Evolutionary conservation across 2,113 vertebrate genomes (phyloP).

Genomic region (Zingel zingel): DNA sequence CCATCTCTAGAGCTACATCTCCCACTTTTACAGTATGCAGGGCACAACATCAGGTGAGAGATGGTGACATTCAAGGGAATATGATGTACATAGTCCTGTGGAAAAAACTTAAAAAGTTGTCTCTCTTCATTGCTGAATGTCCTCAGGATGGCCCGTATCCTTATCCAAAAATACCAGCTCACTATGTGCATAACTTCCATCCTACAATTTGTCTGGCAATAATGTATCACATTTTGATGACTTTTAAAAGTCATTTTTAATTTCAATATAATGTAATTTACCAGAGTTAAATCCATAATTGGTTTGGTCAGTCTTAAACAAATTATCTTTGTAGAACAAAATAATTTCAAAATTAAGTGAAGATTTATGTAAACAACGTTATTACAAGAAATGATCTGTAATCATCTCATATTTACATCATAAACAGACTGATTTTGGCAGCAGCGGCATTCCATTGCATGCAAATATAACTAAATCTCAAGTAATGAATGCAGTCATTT

Average conservation of each 20-base stretch:
- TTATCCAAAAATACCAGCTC: neutral
- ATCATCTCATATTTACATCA: constrained; percentile 18
- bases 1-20: neutral
- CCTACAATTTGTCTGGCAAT: neutral
- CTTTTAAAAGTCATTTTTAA: constrained; percentile 28
- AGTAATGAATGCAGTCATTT: constrained; percentile 14
- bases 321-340: constrained; percentile 27
- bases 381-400: constrained; percentile 13
- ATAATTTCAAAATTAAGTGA: constrained; percentile 20
- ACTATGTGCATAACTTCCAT: neutral
- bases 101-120: neutral
- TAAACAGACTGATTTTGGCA: constrained; percentile 14
- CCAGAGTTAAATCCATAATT: constrained; percentile 18
- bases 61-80: neutral
- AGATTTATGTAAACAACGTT: constrained; percentile 20
- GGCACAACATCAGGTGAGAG: neutral
- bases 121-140: neutral
- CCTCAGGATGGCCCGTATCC: neutral
- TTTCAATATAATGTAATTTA: constrained; percentile 26
- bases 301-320: constrained; percentile 16
- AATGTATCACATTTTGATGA: neutral
- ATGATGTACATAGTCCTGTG: neutral
- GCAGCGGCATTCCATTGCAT: neutral
- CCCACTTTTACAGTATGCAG: neutral
- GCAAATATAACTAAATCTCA: constrained; percentile 6